Base-by-base conservation (phyloP, 2,888 invertebrate species). In the Sesia apiformis region DNA sequence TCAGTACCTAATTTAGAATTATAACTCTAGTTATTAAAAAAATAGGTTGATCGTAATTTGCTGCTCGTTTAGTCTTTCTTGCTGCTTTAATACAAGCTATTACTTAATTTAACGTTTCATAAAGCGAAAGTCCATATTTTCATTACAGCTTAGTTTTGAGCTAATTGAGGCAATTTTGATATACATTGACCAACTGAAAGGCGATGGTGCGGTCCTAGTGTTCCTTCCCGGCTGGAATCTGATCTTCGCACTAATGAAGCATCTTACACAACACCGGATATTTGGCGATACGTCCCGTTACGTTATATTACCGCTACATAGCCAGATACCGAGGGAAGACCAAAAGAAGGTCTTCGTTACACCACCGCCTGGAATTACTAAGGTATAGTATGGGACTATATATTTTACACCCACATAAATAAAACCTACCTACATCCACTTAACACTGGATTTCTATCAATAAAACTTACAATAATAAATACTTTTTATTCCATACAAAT, bases 171-270 rank as follows among this genome's bases (percentile, higher is more conserved):
- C 94, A 0, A 79, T 99, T 0, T 76, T 96, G 7, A 67, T 80
- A 4, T 91, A 95, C 69, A 94, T 96, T 51, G 90, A 89, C 56
- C 67, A 67, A 0, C 84, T 92, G 62, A 76, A 82, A 38, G 90
- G 93, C 40, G 93, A 94, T 0, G 99, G 99, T 0, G 97, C 99
- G 0, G 93, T 99, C 0, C 88, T 99, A 0, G 90, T 99, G 3
- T 99, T 99, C 78, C 88, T 99, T 0, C 98, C 99, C 0, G 99
- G 99, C 0, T 99, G 99, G 99, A 98, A 97, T 86, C 88, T 98
- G 7, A 99, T 99, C 68, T 97, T 97, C 81, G 94, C 96, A 0
- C 88, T 98, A 53, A 94, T 97, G 93, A 95, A 95, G 73, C 94
- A 94, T 69, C 88, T 99, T 41, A 63, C 59, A 7, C 94, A 95